Percentiles rank a stretch among this genome's conserved stretches.
Evolutionary conservation across 2,888 invertebrate species (phyloP).

Genomic region (Oscheius sp.): DNA sequence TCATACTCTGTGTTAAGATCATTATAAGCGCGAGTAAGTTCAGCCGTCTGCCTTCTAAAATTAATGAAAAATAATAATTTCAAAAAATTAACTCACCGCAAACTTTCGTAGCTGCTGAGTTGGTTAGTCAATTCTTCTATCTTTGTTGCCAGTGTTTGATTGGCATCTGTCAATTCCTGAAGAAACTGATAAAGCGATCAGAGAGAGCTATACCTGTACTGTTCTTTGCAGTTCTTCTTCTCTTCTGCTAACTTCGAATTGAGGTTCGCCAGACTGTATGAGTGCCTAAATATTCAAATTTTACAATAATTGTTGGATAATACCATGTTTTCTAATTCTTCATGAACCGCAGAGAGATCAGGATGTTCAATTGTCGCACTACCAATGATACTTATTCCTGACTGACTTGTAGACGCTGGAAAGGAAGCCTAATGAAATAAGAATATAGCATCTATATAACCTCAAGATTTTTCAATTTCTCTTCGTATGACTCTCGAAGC

Average conservation of each 20-base stretch:
- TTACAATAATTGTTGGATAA: neutral
- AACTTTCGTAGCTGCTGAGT: neutral
- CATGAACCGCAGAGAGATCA: constrained; percentile 16
- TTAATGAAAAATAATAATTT: neutral
- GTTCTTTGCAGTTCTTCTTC: constrained; percentile 16
- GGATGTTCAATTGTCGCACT: constrained; percentile 7
- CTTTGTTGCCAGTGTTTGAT: neutral
- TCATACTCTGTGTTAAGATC: constrained; percentile 62
- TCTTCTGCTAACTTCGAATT: neutral
- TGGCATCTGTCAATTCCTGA: constrained; percentile 19
- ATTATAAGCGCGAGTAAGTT: constrained; percentile 57
- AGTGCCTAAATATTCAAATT: neutral
- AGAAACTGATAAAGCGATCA: neutral
- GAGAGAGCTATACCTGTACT: neutral
- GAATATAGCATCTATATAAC: constrained; percentile 1
- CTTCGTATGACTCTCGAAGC: constrained; percentile 57
- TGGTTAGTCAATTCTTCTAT: constrained; percentile 12
- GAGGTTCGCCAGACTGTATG: constrained; percentile 4
- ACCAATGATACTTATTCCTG: constrained; percentile 16
- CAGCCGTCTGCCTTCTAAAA: constrained; percentile 46
- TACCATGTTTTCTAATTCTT: constrained; percentile 15
- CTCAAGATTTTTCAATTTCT: constrained; percentile 49
- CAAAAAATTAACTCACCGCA: neutral
- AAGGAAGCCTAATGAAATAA: neutral
- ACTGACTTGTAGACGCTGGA: constrained; percentile 18